Percentiles rank a stretch among this genome's conserved stretches.
phyloP scores from a whole-genome alignment of 2,888 invertebrate species.

The Meliscaeva auricollis region DNA sequence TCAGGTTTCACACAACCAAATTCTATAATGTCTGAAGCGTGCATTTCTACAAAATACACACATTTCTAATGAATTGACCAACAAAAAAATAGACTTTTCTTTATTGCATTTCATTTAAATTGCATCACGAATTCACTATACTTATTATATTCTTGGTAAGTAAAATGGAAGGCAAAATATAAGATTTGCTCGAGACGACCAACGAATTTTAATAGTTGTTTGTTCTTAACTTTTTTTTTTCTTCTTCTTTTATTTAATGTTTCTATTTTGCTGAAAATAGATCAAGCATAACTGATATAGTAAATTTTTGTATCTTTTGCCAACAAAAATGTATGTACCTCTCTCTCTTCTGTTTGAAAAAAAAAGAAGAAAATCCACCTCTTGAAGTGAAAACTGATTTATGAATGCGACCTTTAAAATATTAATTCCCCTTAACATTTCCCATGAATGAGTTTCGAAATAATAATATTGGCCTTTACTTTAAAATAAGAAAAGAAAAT shows the following conservation, averaged over 20 bases:
- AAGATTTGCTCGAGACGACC: slow-evolving; percentile 40
- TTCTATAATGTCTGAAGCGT: slow-evolving; percentile 2
- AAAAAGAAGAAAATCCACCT: not conserved
- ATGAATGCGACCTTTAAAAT: slow-evolving; percentile 66
- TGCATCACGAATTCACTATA: slow-evolving; percentile 50
- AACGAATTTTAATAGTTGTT: slow-evolving; percentile 46
- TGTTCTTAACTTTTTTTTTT: slow-evolving; percentile 38
- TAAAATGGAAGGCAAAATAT: slow-evolving; percentile 51
- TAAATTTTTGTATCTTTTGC: slow-evolving; percentile 34
- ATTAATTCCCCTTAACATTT: slow-evolving; percentile 34
- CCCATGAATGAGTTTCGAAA: slow-evolving; percentile 66
- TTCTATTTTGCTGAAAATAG: slow-evolving; percentile 80
- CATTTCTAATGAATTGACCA: slow-evolving; percentile 27
- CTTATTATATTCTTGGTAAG: not conserved
- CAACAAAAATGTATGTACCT: not conserved
- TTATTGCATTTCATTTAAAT: slow-evolving; percentile 65
- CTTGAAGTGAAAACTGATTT: slow-evolving; percentile 53
- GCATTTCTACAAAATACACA: not conserved
- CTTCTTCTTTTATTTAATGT: slow-evolving; percentile 41
- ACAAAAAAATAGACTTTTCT: slow-evolving; percentile 35
- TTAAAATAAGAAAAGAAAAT: not conserved
- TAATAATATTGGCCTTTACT: slow-evolving; percentile 47
- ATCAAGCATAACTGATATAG: slow-evolving; percentile 78
- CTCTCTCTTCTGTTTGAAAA: not conserved
- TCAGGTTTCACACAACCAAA: slow-evolving; percentile 64